A percentile compares a stretch with the other conserved stretches of the same genome.
Conservation (phyloP, 2,888 invertebrate species). For the Drosophila subquinaria region DNA sequence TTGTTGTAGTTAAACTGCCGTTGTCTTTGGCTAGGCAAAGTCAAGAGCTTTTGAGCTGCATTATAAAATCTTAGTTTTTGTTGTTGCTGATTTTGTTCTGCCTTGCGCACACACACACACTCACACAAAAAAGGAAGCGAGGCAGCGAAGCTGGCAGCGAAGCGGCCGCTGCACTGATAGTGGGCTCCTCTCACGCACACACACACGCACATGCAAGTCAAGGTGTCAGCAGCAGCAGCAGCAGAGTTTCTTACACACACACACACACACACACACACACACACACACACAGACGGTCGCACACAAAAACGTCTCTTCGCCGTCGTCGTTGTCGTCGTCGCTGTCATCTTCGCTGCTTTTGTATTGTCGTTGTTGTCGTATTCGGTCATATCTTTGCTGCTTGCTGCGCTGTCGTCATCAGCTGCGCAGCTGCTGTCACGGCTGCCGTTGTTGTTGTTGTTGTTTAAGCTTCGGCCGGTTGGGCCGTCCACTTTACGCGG, state of each 20-base stretch:
- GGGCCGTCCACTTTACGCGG: constrained; percentile 65
- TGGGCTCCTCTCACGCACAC: constrained; percentile 38
- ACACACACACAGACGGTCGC: constrained; percentile 17
- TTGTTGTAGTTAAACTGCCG: constrained; percentile 24
- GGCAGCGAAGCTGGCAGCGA: constrained; percentile 24
- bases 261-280: no score
- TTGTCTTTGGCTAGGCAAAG: constrained; percentile 30
- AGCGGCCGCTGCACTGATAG: constrained; percentile 61
- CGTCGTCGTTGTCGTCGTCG: constrained; percentile 37
- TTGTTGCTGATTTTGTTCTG: constrained; percentile 7
- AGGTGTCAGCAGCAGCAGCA: constrained; percentile 32
- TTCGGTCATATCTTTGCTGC: constrained; percentile 81
- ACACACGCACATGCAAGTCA: constrained; percentile 17
- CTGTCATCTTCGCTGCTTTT: constrained; percentile 29
- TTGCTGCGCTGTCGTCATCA: constrained; percentile 55
- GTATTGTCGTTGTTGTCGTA: constrained; percentile 64
- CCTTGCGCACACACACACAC: constrained; percentile 1
- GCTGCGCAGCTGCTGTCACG: constrained; percentile 49
- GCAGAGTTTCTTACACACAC: neutral
- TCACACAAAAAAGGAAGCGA: neutral
- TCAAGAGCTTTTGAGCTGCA: constrained; percentile 25
- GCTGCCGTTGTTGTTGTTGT: constrained; percentile 25
- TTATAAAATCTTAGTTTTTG: constrained; percentile 4
- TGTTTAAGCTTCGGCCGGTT: constrained; percentile 60
- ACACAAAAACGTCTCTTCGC: constrained; percentile 34